Evolutionary conservation across 2,113 vertebrate species (phyloP), one percentile per base, ranked within the genome.

Genomic region (Saccopteryx bilineata): DNA sequence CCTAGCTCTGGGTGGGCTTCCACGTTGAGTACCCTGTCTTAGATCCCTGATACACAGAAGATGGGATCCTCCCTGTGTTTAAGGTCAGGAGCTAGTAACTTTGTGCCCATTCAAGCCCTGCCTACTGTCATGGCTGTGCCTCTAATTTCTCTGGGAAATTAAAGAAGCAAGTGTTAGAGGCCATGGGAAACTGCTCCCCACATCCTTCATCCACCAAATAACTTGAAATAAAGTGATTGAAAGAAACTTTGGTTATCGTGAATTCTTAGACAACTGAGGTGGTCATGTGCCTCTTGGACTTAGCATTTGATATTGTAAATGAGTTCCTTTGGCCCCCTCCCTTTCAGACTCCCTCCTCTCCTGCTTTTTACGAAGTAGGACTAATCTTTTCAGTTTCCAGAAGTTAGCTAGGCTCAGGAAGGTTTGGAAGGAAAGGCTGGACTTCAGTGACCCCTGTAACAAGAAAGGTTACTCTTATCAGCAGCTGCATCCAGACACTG

Each of bases 71-170:
- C n/a, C 28, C 21, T 82, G 21, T 81, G 66, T 52, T 94, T 63
- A 79, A 65, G n/a, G 89, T 69, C 83, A 80, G 17, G 31, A 89
- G 79, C 46, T 66, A 24, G 76, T 63, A 88, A 90, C 85, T 92
- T 81, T 69, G 91, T 85, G 58, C 82, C 12, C 87, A 9, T 24
- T 60, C 39, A 46, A 83, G 58, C 46, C 84, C 71, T 75, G 33
- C 52, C 31, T 54, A 5, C 31, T 33, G 17, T 84, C 63, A 28
- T 23, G 8, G 15, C 46, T 71, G 8, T 71, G 56, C 72, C 6
- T 28, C 33, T 91, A 39, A 39, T 39, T 96, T 71, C 19, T 65
- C 75, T 24, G 79, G 60, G 69, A 90, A 91, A 91, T 87, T 74
- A 54, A 81, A 91, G 78, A 76, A 18, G 33, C 61, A 21, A 19